These are phyloP conservation scores for Petrolisthes manimaculis DNA, from an alignment of 2,888 invertebrate species.

Conservation along the genomic window DNA sequence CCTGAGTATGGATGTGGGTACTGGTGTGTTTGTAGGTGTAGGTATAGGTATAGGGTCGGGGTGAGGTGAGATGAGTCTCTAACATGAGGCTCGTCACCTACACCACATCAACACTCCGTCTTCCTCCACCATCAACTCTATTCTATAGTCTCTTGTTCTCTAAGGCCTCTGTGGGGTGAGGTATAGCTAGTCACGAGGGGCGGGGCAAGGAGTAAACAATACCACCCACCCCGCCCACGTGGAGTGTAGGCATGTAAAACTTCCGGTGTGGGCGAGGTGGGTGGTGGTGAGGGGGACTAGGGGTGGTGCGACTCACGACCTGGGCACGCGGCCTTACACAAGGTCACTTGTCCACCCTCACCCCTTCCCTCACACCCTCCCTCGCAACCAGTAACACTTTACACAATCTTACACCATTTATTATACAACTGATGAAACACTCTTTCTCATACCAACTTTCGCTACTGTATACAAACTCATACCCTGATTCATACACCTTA, in stretches of 20 bases:
- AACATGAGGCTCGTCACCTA: constrained; percentile 14
- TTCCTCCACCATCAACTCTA: not conserved
- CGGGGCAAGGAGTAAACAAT: not conserved
- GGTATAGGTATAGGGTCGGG: not conserved
- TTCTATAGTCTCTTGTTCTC: not conserved
- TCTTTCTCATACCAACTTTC: not conserved
- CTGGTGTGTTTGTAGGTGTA: not conserved
- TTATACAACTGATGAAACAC: not conserved
- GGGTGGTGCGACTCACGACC: constrained; percentile 23
- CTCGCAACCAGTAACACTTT: not conserved
- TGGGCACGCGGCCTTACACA: constrained; percentile 24
- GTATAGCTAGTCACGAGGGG: not conserved
- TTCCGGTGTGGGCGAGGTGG: constrained; percentile 25
- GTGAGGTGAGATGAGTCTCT: not conserved
- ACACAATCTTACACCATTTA: not conserved
- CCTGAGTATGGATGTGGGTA: not conserved
- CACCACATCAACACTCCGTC: not conserved
- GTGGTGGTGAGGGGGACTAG: not conserved
- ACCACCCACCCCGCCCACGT: constrained; percentile 8
- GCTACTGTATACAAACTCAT: not conserved
- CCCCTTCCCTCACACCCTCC: constrained; percentile 7
- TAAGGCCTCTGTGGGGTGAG: not conserved
- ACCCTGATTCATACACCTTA: not conserved
- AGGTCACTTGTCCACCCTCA: constrained; percentile 10
- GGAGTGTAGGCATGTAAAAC: constrained; percentile 27